Evolutionary conservation across 2,113 vertebrate species (phyloP).

Genomic region (Otus sunia): DNA sequence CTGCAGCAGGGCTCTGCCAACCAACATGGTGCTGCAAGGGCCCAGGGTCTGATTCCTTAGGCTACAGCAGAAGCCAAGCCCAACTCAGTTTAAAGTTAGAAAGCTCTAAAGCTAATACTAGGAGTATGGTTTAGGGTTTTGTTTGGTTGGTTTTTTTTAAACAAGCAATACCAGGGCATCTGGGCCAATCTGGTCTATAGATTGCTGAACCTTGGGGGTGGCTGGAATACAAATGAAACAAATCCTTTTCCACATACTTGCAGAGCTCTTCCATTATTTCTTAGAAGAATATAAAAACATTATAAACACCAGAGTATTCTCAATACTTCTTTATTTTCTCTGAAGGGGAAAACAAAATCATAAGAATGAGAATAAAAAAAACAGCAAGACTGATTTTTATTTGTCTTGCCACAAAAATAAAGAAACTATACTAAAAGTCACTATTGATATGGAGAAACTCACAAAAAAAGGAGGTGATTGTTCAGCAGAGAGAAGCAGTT

Average conservation of each 20-base stretch:
- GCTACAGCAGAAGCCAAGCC: neutral
- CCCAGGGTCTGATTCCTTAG: neutral
- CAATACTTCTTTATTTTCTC: neutral
- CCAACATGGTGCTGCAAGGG: neutral
- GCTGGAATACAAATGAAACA: neutral
- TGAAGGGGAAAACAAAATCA: neutral
- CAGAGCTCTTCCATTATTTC: neutral
- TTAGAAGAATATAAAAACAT: neutral
- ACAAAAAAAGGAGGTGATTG: constrained; percentile 1
- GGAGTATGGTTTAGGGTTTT: neutral
- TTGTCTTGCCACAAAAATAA: constrained; percentile 4
- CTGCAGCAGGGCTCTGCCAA: neutral
- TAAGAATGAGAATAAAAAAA: neutral
- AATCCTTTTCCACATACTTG: neutral
- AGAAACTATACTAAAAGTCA: constrained; percentile 5
- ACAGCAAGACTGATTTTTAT: neutral
- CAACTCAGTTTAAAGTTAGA: neutral
- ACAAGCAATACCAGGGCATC: neutral
- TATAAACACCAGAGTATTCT: neutral
- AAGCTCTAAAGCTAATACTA: neutral
- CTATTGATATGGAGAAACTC: neutral
- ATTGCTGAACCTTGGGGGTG: neutral
- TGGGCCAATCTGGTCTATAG: neutral
- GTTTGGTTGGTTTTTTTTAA: neutral
- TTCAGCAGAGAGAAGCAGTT: constrained; percentile 39